Evolutionary conservation across 2,113 vertebrate species (phyloP).

Genomic region (Protobothrops flavoviridis): DNA sequence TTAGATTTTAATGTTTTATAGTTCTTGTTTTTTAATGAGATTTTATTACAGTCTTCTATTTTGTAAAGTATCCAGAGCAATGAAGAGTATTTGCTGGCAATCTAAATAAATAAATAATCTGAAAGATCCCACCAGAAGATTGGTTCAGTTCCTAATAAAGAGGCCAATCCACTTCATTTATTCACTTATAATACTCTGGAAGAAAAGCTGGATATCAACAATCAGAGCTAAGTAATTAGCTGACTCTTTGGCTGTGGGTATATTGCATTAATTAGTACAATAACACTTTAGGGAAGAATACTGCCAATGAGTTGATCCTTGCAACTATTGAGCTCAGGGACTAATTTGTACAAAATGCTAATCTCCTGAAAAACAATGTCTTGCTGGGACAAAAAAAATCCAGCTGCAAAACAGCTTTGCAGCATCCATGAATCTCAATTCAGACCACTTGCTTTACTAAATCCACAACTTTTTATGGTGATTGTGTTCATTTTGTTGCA

Average conservation of each 20-base stretch:
- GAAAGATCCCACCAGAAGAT: background rate
- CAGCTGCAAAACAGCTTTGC: background rate
- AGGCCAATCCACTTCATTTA: background rate
- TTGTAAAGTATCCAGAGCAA: background rate
- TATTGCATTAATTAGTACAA: conserved; percentile 4
- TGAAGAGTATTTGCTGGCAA: background rate
- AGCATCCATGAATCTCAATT: background rate
- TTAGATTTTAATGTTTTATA: background rate
- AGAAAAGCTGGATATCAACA: background rate
- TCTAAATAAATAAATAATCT: background rate
- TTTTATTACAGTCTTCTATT: background rate
- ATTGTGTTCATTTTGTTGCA: background rate
- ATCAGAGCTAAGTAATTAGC: background rate
- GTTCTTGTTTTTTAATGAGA: background rate
- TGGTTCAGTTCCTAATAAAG: background rate
- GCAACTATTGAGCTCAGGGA: conserved; percentile 1
- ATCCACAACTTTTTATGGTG: background rate
- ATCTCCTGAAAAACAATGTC: conserved; percentile 6
- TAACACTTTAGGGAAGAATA: background rate
- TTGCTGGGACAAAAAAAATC: background rate
- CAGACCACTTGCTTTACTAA: background rate
- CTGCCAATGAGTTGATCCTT: background rate
- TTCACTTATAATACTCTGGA: background rate
- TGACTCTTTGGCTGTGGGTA: background rate
- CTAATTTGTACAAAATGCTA: conserved; percentile 15